phyloP scores from a whole-genome alignment of 1,140 invertebrate species.

The Sycophaga agraensis region DNA sequence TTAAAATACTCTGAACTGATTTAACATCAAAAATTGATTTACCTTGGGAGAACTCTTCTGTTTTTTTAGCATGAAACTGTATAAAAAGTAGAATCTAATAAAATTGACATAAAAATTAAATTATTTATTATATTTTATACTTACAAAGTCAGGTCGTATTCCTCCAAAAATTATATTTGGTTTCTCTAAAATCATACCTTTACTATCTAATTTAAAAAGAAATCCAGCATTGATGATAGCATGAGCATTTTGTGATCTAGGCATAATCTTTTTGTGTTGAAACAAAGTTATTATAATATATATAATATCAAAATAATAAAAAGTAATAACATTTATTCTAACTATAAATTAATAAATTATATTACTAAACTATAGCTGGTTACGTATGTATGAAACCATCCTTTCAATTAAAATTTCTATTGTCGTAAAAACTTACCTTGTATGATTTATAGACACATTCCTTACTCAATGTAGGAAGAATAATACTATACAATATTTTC shows the following conservation, averaged over 20 bases:
- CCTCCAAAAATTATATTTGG: slow-evolving; percentile 65
- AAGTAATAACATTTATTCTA: background rate
- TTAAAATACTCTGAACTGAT: slow-evolving; percentile 62
- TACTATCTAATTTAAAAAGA: slow-evolving; percentile 62
- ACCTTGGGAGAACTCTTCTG: slow-evolving; percentile 67
- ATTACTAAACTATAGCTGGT: too few relatives aligned
- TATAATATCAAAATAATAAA: background rate
- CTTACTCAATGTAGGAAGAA: slow-evolving; percentile 57
- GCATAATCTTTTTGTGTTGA: slow-evolving; percentile 7
- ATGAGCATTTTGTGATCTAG: slow-evolving; percentile 77
- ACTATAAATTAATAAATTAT: too few relatives aligned
- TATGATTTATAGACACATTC: slow-evolving; percentile 60
- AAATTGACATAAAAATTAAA: background rate
- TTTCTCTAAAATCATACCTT: slow-evolving; percentile 52
- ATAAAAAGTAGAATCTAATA: slow-evolving; percentile 5
- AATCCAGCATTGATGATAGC: slow-evolving; percentile 83
- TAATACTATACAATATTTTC: slow-evolving; percentile 66
- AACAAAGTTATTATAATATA: background rate
- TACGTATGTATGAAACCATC: too few relatives aligned
- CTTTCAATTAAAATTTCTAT: too few relatives aligned
- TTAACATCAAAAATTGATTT: slow-evolving; percentile 59
- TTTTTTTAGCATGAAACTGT: slow-evolving; percentile 65
- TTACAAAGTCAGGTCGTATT: slow-evolving; percentile 69
- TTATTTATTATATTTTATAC: slow-evolving; percentile 33
- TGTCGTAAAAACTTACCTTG: slow-evolving; percentile 57